Conservation (phyloP, 1,140 invertebrate species). For the Cherax destructor region DNA sequence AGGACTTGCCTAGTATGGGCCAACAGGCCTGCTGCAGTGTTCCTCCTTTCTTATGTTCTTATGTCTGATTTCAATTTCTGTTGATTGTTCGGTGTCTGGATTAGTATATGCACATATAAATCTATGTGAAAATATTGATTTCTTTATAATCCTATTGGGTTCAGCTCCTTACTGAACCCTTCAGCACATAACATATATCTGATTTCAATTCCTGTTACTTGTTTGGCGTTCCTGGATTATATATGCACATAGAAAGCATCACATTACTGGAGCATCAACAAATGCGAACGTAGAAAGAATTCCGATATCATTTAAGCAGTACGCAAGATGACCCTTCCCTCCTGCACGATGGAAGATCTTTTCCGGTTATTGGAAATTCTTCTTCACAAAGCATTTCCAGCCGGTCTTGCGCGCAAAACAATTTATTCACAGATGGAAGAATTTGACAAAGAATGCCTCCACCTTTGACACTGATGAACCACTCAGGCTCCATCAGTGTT, state of each 20-base stretch:
- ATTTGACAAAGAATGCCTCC: not conserved
- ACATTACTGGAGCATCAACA: not conserved
- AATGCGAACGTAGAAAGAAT: constrained; percentile 20
- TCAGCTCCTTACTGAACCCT: not conserved
- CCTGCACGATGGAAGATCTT: not conserved
- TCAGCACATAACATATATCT: not conserved
- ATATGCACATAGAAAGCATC: not conserved
- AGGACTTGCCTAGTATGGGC: too few relatives aligned
- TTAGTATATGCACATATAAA: not conserved
- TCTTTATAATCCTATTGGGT: too few relatives aligned
- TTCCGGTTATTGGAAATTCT: not conserved
- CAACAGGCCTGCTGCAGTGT: too few relatives aligned
- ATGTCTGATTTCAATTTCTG: too few relatives aligned
- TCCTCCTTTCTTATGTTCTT: too few relatives aligned
- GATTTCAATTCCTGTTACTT: not conserved
- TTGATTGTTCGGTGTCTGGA: too few relatives aligned
- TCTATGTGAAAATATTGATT: not conserved
- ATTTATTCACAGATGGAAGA: not conserved
- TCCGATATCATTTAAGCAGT: constrained; percentile 42
- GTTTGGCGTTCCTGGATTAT: not conserved
- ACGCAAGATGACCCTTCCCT: constrained; percentile 5
- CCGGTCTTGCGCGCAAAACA: not conserved
- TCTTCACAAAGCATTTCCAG: not conserved
- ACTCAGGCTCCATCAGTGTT: not conserved
- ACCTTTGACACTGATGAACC: not conserved